These are phyloP conservation scores for Nannoperca australis DNA, from an alignment of 2,797 vertebrate species.

Conservation along the genomic window DNA sequence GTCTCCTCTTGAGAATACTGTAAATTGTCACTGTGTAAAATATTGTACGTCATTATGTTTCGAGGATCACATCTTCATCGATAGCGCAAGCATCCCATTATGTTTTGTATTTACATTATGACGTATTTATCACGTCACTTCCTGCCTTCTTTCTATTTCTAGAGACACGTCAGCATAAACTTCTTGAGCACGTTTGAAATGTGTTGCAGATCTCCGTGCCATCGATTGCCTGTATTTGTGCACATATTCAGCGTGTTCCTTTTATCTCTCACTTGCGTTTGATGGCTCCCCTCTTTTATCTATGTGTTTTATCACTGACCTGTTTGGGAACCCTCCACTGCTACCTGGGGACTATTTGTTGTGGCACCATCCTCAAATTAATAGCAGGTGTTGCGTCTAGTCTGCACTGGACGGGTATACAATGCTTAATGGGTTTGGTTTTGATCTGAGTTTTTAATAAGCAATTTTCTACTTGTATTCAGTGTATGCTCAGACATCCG, in stretches of 20 bases:
- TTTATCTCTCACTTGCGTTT: background rate
- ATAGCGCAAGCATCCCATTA: background rate
- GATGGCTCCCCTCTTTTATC: accelerated
- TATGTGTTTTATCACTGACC: background rate
- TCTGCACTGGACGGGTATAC: background rate
- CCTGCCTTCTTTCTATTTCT: background rate
- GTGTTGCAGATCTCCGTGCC: background rate
- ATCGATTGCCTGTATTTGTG: background rate
- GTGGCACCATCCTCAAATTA: background rate
- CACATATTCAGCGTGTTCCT: background rate
- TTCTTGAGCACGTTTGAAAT: background rate
- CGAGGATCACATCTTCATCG: background rate
- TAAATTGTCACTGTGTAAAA: background rate
- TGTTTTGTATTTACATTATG: background rate
- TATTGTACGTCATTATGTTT: too few species aligned
- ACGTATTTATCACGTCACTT: background rate
- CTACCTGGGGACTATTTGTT: slow-evolving; percentile 5
- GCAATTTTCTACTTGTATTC: slow-evolving; percentile 23
- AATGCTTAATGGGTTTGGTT: slow-evolving; percentile 3
- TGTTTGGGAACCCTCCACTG: background rate
- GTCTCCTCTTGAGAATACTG: too few species aligned
- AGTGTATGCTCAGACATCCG: background rate
- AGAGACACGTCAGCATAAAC: background rate
- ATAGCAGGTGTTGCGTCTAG: background rate
- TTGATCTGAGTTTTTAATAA: slow-evolving; percentile 37